These are phyloP conservation scores for Ectemnius cavifrons DNA, from an alignment of 2,888 invertebrate genomes.

Conservation along the genomic window DNA sequence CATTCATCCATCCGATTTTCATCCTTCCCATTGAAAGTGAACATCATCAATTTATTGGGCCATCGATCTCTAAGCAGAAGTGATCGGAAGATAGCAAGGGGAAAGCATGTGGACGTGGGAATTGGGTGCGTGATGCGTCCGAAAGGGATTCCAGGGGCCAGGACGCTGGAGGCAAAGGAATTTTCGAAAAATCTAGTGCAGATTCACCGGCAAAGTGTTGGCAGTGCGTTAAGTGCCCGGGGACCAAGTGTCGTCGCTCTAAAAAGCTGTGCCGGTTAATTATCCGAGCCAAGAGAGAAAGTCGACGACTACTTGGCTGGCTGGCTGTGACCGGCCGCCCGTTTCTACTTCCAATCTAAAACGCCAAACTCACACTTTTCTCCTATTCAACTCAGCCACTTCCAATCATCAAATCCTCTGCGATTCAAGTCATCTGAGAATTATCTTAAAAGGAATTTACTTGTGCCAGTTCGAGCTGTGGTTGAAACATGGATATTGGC, in stretches of 20 bases:
- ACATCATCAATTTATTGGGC: not conserved
- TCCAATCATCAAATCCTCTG: not conserved
- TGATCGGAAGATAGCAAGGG: not conserved
- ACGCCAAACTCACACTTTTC: not conserved
- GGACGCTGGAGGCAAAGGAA: slow-evolving; percentile 12
- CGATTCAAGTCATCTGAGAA: not conserved
- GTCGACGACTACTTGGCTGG: slow-evolving; percentile 34
- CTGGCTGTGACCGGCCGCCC: slow-evolving; percentile 21
- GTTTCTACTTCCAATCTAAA: slow-evolving; percentile 16
- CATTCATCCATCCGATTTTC: not conserved
- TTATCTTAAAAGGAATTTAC: too few species aligned
- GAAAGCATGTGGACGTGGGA: not conserved
- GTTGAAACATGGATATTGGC: not conserved
- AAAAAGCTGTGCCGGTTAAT: slow-evolving; percentile 49
- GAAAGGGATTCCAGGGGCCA: slow-evolving; percentile 8
- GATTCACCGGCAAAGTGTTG: slow-evolving; percentile 5
- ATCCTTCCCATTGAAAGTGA: not conserved
- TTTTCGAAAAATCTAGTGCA: slow-evolving; percentile 8
- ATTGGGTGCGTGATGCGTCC: slow-evolving; percentile 24
- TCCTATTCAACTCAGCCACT: not conserved
- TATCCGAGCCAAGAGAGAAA: slow-evolving; percentile 43
- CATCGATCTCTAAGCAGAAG: not conserved
- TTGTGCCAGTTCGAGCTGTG: not conserved
- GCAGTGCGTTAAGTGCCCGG: slow-evolving; percentile 23
- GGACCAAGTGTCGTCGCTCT: slow-evolving; percentile 28